Evolutionary conservation across 2,888 invertebrate genomes (phyloP).

Genomic region (Anticlea derivata): DNA sequence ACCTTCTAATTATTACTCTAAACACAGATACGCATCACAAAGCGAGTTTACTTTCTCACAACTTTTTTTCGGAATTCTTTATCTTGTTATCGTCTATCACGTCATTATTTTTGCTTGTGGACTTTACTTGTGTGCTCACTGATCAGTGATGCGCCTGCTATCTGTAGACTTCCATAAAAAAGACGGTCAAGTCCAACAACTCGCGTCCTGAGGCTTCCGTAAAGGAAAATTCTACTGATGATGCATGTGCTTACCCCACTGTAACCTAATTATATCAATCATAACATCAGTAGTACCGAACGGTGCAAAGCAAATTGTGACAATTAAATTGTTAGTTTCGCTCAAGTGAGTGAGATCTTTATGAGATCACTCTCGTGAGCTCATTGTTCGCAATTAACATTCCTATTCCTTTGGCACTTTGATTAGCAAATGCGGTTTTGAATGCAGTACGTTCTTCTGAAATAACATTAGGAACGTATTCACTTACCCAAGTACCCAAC

Average conservation of each 20-base stretch:
- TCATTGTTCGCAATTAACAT: constrained; percentile 57
- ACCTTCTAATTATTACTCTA: constrained; percentile 57
- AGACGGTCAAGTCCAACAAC: no score
- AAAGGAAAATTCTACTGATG: no score
- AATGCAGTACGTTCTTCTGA: constrained; percentile 26
- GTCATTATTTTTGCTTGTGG: constrained; percentile 8
- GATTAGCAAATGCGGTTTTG: constrained; percentile 29
- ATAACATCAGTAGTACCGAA: neutral
- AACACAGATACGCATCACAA: constrained; percentile 46
- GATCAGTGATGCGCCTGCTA: constrained; percentile 2
- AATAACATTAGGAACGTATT: no score
- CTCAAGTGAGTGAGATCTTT: constrained; percentile 42
- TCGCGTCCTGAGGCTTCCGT: no score
- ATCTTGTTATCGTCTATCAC: constrained; percentile 40
- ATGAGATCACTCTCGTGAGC: constrained; percentile 69
- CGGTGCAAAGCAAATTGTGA: constrained; percentile 54
- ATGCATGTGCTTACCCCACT: no score
- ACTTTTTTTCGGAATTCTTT: constrained; percentile 47
- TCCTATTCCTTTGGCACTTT: constrained; percentile 25
- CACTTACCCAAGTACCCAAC: no score
- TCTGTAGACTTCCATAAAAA: neutral
- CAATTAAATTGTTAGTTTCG: constrained; percentile 62
- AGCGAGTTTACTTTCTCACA: constrained; percentile 52
- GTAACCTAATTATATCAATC: no score
- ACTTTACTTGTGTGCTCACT: constrained; percentile 1